Evolutionary conservation across 2,797 vertebrate genomes (phyloP), one percentile per base, ranked within the genome.

Genomic region (Pangasius macronema): DNA sequence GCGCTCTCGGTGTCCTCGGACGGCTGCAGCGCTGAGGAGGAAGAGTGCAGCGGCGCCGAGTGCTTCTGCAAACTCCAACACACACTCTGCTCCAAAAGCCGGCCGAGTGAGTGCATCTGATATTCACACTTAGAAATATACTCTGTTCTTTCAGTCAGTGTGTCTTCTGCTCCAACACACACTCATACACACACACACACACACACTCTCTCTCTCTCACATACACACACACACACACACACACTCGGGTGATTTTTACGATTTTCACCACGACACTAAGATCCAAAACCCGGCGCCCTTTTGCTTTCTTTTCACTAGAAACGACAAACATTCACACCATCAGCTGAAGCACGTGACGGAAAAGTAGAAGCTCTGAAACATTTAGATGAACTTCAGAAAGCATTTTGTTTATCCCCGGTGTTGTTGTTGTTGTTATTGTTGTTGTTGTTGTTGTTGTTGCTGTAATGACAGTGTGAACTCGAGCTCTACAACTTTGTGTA

Each of bases 1-100:
- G 95, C 94, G 91, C 93, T 96, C 36, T 96, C 96, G 0, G 94
- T 96, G 73, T 96, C 96, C 89, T 96, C 96, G 80, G 96, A 96
- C 82, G 95, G 96, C 88, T 88, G 95, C 96, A 92, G 95, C 95
- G 90, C 93, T 89, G 85, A 95, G 94, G 88, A 96, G 95, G 86
- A 93, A 30, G 84, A 85, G 53, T 39, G 68, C 63, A 42, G 51
- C 36, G 59, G 87, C 33, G 91, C 92, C 30, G 91, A 94, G 80
- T 96, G 95, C 91, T 95, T 93, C 92, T 97, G 95, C 90, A 85
- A 77, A 85, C 92, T 92, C 85, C 95, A 94, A 80, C 93, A 93
- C 88, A 90, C 94, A 67, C 92, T 94, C 91, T 91, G 57, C 70
- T 46, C 84, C 84, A 49, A 82, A 82, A 22, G 59, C 10, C 80